Base-by-base conservation (phyloP, 2,113 vertebrate species). In the Hirundichthys speculiger region DNA sequence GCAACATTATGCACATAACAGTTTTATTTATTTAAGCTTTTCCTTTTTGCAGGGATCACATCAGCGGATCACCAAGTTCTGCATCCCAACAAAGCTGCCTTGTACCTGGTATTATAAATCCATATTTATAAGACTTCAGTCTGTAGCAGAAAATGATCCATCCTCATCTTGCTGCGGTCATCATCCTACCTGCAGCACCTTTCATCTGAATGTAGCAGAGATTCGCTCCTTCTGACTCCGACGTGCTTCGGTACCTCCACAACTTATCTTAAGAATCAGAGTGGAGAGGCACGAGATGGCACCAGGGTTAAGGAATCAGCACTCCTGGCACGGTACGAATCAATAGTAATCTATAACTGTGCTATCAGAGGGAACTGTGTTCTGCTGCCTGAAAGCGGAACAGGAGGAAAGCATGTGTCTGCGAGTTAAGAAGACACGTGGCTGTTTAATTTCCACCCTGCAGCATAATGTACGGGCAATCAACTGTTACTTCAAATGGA, bases 341-440 rank as follows among this genome's bases (percentile, higher is more conserved):
- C 50, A 21, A 72, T 69, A 64, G 21, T 48, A 83, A 75, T 45
- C 25, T n/a, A n/a, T n/a, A n/a, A 49, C 11, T 42, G 13, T 4
- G 46, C 34, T 22, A 40, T 67, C 40, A 72, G 18, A 24, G 46
- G 49, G 50, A 62, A 57, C n/a, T 13, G 20, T 21, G 47, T 25
- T 13, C 62, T 58, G 53, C 48, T 56, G 63, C 63, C 40, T 53
- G 21, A 46, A 38, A 41, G 18, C 16, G 0, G 3, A 43, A 13
- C 42, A 53, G 13, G 61, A 34, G 57, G 40, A 30, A 19, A 13
- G 38, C 20, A 27, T 61, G 55, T 22, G 45, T 25, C 12, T n/a
- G 20, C 1, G 47, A 24, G 38, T 16, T 43, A 43, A n/a, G 45
- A 16, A 22, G 20, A 48, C 21, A 8, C 21, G 21, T 49, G 18